Evolutionary conservation across 2,113 vertebrate species (phyloP).

Genomic region (Perca schrenkii): DNA sequence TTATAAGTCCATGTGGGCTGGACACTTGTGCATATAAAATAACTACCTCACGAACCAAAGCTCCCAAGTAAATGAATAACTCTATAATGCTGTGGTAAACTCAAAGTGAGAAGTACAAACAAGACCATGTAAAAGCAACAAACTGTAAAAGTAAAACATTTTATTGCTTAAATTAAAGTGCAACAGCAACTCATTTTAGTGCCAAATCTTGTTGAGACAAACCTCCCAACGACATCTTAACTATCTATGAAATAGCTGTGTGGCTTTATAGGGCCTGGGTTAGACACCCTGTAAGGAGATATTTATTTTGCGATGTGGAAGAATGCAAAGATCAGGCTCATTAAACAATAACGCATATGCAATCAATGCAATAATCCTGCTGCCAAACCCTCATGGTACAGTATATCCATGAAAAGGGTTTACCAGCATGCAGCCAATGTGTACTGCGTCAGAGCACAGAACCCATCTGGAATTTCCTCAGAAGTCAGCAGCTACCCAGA

Average conservation of each 20-base stretch:
- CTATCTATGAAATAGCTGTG: constrained; percentile 23
- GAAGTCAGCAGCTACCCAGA: constrained; percentile 65
- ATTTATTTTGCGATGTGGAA: constrained; percentile 37
- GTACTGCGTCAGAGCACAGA: constrained; percentile 53
- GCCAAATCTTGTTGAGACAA: constrained; percentile 25
- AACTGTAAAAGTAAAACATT: constrained; percentile 18
- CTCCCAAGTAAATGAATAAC: background rate
- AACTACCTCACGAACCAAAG: background rate
- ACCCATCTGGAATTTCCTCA: constrained; percentile 66
- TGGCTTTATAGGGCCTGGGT: constrained; percentile 8
- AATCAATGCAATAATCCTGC: constrained; percentile 31
- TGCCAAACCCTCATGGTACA: constrained; percentile 44
- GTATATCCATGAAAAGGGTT: constrained; percentile 66
- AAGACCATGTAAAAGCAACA: background rate
- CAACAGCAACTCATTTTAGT: constrained; percentile 26
- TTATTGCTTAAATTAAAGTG: constrained; percentile 23
- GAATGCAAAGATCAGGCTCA: constrained; percentile 44
- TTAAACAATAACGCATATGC: constrained; percentile 42
- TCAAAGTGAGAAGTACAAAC: background rate
- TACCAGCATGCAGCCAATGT: constrained; percentile 47
- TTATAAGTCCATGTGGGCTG: background rate
- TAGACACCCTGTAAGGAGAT: background rate
- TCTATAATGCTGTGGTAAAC: background rate
- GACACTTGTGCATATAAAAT: background rate
- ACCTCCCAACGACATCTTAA: constrained; percentile 12